Evolutionary conservation across 2,888 invertebrate genomes (phyloP).

Genomic region (Drosophila longiperda): DNA sequence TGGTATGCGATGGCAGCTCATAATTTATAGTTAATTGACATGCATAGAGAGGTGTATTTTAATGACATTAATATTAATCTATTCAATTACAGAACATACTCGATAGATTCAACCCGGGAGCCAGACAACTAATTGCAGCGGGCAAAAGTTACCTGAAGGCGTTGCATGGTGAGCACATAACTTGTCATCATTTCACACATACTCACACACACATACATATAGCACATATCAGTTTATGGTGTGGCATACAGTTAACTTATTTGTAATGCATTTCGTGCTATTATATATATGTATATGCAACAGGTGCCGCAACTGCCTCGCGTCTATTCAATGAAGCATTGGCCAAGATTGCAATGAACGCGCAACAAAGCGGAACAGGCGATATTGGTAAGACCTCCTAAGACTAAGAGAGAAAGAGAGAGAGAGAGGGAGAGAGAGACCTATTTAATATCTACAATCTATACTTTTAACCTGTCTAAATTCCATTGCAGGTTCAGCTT

Average conservation of each 20-base stretch:
- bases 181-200: constrained; percentile 21
- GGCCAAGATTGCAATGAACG: constrained; percentile 94
- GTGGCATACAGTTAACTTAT: constrained; percentile 58
- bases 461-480: constrained; percentile 1
- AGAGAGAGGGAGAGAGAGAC: constrained; percentile 2
- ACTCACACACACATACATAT: constrained; percentile 2
- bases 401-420: neutral
- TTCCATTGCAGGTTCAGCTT: constrained; percentile 90
- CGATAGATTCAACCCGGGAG: constrained; percentile 98
- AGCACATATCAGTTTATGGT: constrained; percentile 7
- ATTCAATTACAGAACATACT: constrained; percentile 94
- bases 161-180: constrained; percentile 92
- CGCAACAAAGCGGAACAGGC: constrained; percentile 95
- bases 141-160: constrained; percentile 98
- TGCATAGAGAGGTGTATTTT: constrained; percentile 25
- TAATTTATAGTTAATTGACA: constrained; percentile 61
- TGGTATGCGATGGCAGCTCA: constrained; percentile 42
- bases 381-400: constrained; percentile 91
- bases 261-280: constrained; percentile 64
- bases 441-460: constrained; percentile 3
- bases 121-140: constrained; percentile 96
- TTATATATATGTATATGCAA: constrained; percentile 44
- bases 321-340: constrained; percentile 95
- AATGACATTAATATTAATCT: constrained; percentile 32
- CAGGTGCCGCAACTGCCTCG: constrained; percentile 95